Conservation (phyloP, 2,888 invertebrate genomes). For the Leucoptera coffeella region DNA sequence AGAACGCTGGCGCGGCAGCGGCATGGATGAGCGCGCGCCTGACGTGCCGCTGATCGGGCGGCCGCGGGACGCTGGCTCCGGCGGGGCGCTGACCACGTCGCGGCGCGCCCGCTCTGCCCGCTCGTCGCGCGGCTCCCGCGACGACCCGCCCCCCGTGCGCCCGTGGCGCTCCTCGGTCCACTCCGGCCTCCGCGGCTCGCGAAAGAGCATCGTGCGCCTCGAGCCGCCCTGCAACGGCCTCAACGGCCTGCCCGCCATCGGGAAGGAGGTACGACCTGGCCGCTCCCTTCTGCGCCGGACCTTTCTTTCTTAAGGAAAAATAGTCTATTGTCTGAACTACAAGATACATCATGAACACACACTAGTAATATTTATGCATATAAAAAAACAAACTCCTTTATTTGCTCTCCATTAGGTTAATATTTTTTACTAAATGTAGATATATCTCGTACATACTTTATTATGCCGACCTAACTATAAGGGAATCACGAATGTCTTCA, state of each 20-base stretch:
- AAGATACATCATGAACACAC: too few species aligned
- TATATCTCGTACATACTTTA: too few species aligned
- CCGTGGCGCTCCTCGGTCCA: constrained; percentile 62
- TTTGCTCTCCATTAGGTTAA: too few species aligned
- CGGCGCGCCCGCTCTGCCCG: constrained; percentile 33
- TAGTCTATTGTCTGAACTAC: too few species aligned
- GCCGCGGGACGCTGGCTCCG: constrained; percentile 16
- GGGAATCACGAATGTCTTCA: too few species aligned
- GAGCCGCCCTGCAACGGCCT: constrained; percentile 61
- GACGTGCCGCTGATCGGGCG: constrained; percentile 43
- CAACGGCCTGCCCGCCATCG: constrained; percentile 50
- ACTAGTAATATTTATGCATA: too few species aligned
- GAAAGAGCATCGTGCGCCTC: constrained; percentile 57
- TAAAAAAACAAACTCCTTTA: too few species aligned
- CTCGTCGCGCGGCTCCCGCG: constrained; percentile 35
- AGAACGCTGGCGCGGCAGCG: constrained; percentile 50
- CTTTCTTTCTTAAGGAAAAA: neutral
- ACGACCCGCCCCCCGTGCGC: constrained; percentile 32
- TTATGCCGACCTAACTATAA: too few species aligned
- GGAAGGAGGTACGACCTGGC: constrained; percentile 53
- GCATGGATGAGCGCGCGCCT: constrained; percentile 52
- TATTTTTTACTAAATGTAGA: too few species aligned
- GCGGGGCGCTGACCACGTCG: constrained; percentile 33
- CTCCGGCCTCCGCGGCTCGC: constrained; percentile 57
- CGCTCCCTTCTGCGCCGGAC: too few species aligned